phyloP scores from a whole-genome alignment of 2,888 invertebrate species.

The Caenorhabditis sp. region DNA sequence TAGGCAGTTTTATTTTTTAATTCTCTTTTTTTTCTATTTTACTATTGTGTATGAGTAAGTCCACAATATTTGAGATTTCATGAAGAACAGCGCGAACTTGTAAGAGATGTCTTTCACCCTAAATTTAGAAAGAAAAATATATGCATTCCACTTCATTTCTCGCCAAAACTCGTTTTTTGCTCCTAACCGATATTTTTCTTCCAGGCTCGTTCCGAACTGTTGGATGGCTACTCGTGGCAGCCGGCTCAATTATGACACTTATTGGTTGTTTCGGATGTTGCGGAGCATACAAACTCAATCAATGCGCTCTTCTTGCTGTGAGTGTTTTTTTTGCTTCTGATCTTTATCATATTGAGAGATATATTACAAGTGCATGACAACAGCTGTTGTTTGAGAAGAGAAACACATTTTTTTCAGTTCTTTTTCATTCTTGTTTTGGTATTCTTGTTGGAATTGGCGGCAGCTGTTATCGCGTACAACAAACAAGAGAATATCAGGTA shows the following conservation, averaged over 20 bases:
- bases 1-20: no score
- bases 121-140: no score
- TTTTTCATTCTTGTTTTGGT: constrained; percentile 82
- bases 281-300: constrained; percentile 82
- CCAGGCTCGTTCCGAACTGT: constrained; percentile 74
- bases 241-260: constrained; percentile 80
- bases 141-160: no score
- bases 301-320: constrained; percentile 81
- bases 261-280: constrained; percentile 85
- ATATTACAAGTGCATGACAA: background rate
- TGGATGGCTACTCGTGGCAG: constrained; percentile 79
- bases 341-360: constrained; percentile 7
- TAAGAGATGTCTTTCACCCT: no score
- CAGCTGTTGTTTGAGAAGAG: constrained; percentile 1
- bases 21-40: no score
- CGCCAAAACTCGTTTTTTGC: no score
- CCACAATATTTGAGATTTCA: no score
- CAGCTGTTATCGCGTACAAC: constrained; percentile 81
- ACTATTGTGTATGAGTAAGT: no score
- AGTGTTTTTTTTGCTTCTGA: constrained; percentile 70
- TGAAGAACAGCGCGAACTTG: no score
- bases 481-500: constrained; percentile 73
- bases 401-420: constrained; percentile 76
- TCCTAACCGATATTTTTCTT: background rate
- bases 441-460: constrained; percentile 82